Conservation (phyloP, 2,113 vertebrate species). For the Fulica atra region DNA sequence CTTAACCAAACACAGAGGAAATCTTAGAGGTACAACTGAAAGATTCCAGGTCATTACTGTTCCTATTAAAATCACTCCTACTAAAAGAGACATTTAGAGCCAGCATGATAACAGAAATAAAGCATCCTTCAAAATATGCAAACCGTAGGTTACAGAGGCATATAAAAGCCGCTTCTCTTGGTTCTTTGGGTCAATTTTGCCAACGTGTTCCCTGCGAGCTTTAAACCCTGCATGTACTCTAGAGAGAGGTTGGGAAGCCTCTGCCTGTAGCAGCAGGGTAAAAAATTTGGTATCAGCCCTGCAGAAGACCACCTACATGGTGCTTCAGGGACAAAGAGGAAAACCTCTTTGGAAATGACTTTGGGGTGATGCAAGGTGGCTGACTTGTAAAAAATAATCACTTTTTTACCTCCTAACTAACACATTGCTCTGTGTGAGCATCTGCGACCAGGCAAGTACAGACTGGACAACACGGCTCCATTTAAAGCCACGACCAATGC, state of each 20-base stretch:
- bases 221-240: not conserved
- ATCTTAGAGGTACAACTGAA: not conserved
- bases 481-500: not conserved
- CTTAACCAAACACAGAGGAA: not conserved
- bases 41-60: not conserved
- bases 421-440: not conserved
- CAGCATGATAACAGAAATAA: not conserved
- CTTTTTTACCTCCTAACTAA: not conserved
- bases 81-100: not conserved
- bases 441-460: too few species aligned
- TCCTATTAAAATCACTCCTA: not conserved
- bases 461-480: not conserved
- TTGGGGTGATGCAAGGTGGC: not conserved
- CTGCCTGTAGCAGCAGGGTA: not conserved
- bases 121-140: not conserved
- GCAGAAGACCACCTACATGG: not conserved
- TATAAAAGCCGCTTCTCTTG: not conserved
- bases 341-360: not conserved
- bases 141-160: not conserved
- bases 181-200: not conserved
- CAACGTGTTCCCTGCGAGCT: not conserved
- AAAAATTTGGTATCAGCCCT: not conserved
- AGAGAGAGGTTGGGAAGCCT: not conserved
- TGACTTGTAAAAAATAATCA: not conserved
- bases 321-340: not conserved